These are phyloP conservation scores for Coecobrya sp. DNA, from an alignment of 2,888 invertebrate genomes.

Conservation along the genomic window DNA sequence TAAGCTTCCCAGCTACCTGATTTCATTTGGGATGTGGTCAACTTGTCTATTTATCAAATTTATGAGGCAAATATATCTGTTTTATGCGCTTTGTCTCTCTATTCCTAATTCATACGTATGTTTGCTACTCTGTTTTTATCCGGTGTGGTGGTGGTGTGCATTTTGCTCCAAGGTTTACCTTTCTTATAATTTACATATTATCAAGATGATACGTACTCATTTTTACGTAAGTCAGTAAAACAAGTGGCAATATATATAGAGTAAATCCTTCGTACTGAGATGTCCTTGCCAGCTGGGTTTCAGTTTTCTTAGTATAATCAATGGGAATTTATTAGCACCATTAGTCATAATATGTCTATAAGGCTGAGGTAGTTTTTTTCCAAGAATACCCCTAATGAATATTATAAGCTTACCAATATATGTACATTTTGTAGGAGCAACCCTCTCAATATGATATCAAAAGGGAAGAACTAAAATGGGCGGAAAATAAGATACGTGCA, in stretches of 20 bases:
- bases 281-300: slow-evolving; percentile 66
- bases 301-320: slow-evolving; percentile 56
- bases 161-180: slow-evolving; percentile 68
- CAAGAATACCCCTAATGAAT: slow-evolving; percentile 33
- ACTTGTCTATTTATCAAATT: slow-evolving; percentile 81
- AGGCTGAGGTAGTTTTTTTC: slow-evolving; percentile 43
- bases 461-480: slow-evolving; percentile 54
- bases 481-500: slow-evolving; percentile 75
- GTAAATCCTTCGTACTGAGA: background rate
- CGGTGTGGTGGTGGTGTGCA: slow-evolving; percentile 26
- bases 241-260: slow-evolving; percentile 16
- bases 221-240: slow-evolving; percentile 60
- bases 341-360: slow-evolving; percentile 60
- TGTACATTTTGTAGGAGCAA: background rate
- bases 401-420: background rate
- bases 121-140: slow-evolving; percentile 21
- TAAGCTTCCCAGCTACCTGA: slow-evolving; percentile 74
- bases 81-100: slow-evolving; percentile 20
- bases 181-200: slow-evolving; percentile 61
- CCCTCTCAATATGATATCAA: background rate
- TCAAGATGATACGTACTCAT: slow-evolving; percentile 41
- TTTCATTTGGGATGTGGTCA: slow-evolving; percentile 79
- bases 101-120: background rate
- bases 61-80: slow-evolving; percentile 74
- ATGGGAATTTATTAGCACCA: slow-evolving; percentile 64